These are phyloP conservation scores for Leptinotarsa tumamoca DNA, from an alignment of 2,888 invertebrate genomes.

Conservation along the genomic window DNA sequence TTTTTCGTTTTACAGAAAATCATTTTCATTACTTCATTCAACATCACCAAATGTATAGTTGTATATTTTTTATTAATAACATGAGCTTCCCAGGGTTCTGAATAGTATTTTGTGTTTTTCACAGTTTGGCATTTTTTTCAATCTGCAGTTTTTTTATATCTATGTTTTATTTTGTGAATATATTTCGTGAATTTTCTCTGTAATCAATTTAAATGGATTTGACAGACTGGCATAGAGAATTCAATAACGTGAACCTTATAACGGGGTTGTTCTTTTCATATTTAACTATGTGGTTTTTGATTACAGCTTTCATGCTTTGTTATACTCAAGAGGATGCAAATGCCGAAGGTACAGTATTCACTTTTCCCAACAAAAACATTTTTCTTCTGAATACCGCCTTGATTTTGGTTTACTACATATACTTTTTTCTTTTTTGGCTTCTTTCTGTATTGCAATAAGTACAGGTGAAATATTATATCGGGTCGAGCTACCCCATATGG, in stretches of 20 bases:
- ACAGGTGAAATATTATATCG: conserved; percentile 92
- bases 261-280: conserved; percentile 1
- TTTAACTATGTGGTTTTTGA: conserved; percentile 63
- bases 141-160: neutral
- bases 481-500: conserved; percentile 93
- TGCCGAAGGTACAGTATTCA: conserved; percentile 81
- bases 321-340: conserved; percentile 93
- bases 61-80: no score
- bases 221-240: neutral
- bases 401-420: conserved; percentile 60
- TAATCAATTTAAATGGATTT: neutral
- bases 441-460: conserved; percentile 68
- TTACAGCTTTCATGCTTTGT: conserved; percentile 95
- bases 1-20: no score
- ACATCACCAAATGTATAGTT: no score
- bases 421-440: conserved; percentile 67
- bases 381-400: conserved; percentile 43
- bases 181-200: neutral
- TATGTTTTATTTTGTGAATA: neutral
- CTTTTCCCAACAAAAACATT: conserved; percentile 48
- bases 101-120: no score
- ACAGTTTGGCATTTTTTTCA: no score
- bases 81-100: no score
- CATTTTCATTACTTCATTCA: no score
- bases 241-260: neutral